Base-by-base conservation (phyloP, 2,888 invertebrate genomes). In the Autographa pulchrina region DNA sequence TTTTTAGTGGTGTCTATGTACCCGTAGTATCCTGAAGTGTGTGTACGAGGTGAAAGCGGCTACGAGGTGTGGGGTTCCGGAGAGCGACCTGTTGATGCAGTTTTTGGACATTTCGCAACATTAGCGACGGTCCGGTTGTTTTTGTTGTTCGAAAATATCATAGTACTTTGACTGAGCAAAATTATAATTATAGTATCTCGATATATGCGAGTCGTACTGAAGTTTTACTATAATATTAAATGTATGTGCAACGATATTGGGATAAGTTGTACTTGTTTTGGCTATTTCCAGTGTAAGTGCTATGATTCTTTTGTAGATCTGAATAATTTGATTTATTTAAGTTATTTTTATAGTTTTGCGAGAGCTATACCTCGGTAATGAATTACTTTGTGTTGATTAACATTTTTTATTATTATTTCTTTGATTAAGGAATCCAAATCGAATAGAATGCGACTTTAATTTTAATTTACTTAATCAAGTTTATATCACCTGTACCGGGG, bases 111-210 rank as follows among this genome's bases (percentile, higher is more conserved):
- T 59, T 62, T 80, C 71, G 77, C 70, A 31, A 67, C 64, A 70
- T 59, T 75, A 75, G 66, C 60, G 66, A 61, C 38, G 68, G 71
- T 75, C 70, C 63, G 25, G 65, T 77, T 80, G 25, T 68, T 74
- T 84, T 74, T 69, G 63, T 80, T 77, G 64, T 62, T 70, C 75
- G 68, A 74, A 67, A 65, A 70, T 69, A 48, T 88, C 84, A 87
- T 89, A 88, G 88, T 87, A 87, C 88, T 90, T 86, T 80, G 85
- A 75, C 87, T 90, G 86, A 87, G 80, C 85, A 80, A 88, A 89
- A 89, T 88, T 87, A 75, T 82, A 73, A 66, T 83, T 77, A 75
- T 77, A 64, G 63, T 70, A 69, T 74, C 76, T 66, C 75, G 63
- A 75, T 80, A n/a, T 67, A 58, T 70, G 70, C 69, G 74, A 81